phyloP scores from a whole-genome alignment of 1,140 invertebrate genomes.

The Drosophila hydei region DNA sequence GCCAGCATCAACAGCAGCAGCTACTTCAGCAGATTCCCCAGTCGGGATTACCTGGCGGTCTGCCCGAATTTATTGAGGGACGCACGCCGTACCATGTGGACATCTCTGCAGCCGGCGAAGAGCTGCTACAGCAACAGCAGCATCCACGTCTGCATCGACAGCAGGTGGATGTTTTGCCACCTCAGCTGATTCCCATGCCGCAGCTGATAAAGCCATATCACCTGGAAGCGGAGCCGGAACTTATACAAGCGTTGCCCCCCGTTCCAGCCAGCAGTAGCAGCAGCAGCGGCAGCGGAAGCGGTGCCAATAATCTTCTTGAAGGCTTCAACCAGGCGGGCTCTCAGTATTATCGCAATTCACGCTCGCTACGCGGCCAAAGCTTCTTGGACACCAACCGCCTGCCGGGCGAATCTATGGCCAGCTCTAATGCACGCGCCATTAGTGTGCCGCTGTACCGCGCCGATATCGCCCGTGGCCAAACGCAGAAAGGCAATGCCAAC shows the following conservation, averaged over 20 bases:
- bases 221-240: constrained; percentile 74
- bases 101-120: constrained; percentile 62
- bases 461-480: constrained; percentile 31
- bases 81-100: constrained; percentile 86
- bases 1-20: constrained; percentile 20
- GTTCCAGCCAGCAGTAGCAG: constrained; percentile 18
- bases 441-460: constrained; percentile 62
- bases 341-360: constrained; percentile 73
- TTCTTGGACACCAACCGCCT: constrained; percentile 73
- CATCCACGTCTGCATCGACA: constrained; percentile 72
- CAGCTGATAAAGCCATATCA: constrained; percentile 80
- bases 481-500: constrained; percentile 20
- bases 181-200: constrained; percentile 68
- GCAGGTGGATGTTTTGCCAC: constrained; percentile 78
- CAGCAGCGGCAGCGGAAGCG: constrained; percentile 21
- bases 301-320: constrained; percentile 62
- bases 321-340: constrained; percentile 55
- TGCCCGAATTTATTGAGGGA: constrained; percentile 85
- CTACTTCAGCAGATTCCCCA: constrained; percentile 23
- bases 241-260: constrained; percentile 76
- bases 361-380: constrained; percentile 65
- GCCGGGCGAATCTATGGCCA: constrained; percentile 6
- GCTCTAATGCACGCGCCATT: constrained; percentile 43
- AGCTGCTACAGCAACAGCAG: constrained; percentile 58
- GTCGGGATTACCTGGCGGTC: constrained; percentile 1